phyloP scores from a whole-genome alignment of 2,113 vertebrate genomes.

The Andinoacara biseriatus region DNA sequence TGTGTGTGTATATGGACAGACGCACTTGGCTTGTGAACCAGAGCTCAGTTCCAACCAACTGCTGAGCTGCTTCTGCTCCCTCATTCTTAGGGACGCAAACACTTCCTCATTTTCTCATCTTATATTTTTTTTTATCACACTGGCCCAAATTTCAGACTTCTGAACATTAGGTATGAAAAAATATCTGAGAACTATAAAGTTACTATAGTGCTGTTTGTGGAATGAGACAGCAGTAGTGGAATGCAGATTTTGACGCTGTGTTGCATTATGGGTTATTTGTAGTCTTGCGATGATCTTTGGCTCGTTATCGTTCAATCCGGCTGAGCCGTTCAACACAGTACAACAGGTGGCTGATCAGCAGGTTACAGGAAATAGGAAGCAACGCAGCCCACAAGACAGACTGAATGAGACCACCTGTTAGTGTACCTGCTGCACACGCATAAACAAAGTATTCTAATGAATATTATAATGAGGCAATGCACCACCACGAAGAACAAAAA shows the following conservation, averaged over 20 bases:
- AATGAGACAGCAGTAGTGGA: not conserved
- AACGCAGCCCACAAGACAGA: not conserved
- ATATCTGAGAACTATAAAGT: not conserved
- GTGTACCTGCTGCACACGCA: not conserved
- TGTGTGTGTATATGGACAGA: not conserved
- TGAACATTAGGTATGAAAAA: not conserved
- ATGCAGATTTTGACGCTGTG: not conserved
- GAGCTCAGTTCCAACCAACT: conserved; percentile 20
- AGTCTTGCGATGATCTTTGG: not conserved
- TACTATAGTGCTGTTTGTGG: not conserved
- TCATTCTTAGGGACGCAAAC: not conserved
- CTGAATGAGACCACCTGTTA: not conserved
- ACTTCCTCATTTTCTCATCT: not conserved
- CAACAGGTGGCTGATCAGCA: conserved; percentile 51
- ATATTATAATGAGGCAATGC: not conserved
- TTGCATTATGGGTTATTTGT: not conserved
- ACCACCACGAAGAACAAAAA: not conserved
- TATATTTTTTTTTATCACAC: too few relatives aligned
- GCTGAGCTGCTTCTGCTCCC: conserved; percentile 40
- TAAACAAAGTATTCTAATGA: not conserved
- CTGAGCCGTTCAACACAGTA: not conserved
- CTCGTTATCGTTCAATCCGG: not conserved
- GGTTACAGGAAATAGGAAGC: conserved; percentile 28
- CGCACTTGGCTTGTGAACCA: conserved; percentile 11
- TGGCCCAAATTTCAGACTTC: not conserved